Base-by-base conservation (phyloP, 2,113 vertebrate genomes). In the Sebastes fasciatus region DNA sequence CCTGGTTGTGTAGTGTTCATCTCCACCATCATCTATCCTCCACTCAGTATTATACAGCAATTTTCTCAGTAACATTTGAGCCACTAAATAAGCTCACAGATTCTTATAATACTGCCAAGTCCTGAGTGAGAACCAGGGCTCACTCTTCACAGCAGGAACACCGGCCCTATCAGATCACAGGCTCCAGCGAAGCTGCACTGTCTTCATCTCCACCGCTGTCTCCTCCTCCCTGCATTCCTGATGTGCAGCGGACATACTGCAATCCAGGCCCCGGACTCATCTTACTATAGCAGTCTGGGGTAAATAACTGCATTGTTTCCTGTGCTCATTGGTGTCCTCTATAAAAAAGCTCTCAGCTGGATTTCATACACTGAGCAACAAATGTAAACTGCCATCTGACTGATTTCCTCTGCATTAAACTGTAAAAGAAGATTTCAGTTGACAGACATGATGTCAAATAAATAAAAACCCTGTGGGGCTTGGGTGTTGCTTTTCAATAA, bases 191-290 rank as follows among this genome's bases (percentile, higher is more conserved):
- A 52, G 48, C 48, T 1, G 45, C 8, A 1, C 17, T 8, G 17
- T 65, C 61, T 42, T 61, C 1, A 16, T 51, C 19, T 45, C 69
- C 46, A 45, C 2, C n/a, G 2, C 48, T 57, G 34, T 12, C 46
- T 12, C 11, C 46, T 48, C 55, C 52, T 75, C 78, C 60, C 54
- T 70, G 62, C 84, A 90, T 91, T 86, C 82, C 86, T 79, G 45
- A 61, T 80, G 81, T 81, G 77, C 73, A 79, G 45, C 65, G 70
- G 71, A 76, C 66, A 71, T 14, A 58, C 65, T 42, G 4, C 40
- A 42, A 2, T 12, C 9, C 68, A 45, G 9, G 13, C 46, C 14
- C 2, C 0, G 23, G 6, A 68, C 52, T 79, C 45, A 13, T 76
- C 43, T 60, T 26, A 34, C 42, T 34, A 1, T 2, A 51, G 63